Conservation (phyloP, 2,113 vertebrate genomes). For the Taurulus bubalis region DNA sequence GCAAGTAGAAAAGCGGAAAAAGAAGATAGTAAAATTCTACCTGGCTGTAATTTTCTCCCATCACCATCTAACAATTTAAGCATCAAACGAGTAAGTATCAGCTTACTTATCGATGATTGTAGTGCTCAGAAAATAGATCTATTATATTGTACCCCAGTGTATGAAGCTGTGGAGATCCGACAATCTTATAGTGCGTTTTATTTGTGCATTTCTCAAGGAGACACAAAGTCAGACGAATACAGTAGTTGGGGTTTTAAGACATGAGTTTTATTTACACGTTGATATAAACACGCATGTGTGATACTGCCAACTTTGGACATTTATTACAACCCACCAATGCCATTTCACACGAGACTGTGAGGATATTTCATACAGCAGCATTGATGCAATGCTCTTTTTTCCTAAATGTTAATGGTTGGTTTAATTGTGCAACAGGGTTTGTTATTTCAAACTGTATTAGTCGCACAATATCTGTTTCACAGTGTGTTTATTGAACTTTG, state of each 20-base stretch:
- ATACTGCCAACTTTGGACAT: constrained; percentile 15
- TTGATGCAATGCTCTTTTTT: constrained; percentile 20
- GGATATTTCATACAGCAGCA: constrained; percentile 23
- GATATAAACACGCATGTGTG: background rate
- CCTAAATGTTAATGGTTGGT: constrained; percentile 22
- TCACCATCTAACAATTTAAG: constrained; percentile 33
- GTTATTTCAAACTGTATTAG: constrained; percentile 24
- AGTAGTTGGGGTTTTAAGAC: background rate
- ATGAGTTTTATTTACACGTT: constrained; percentile 12
- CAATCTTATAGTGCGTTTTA: background rate
- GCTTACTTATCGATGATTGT: constrained; percentile 5
- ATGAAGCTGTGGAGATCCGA: constrained; percentile 17
- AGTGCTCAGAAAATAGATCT: constrained; percentile 2
- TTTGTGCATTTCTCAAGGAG: constrained; percentile 11
- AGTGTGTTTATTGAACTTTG: constrained; percentile 15
- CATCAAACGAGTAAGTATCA: constrained; percentile 70
- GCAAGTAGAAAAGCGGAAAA: constrained; percentile 48
- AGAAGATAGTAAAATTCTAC: constrained; percentile 28
- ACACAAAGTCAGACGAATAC: constrained; percentile 8
- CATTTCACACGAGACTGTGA: constrained; percentile 6
- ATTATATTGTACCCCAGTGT: background rate
- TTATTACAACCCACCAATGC: constrained; percentile 15
- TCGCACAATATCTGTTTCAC: constrained; percentile 19
- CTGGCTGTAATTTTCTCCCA: constrained; percentile 24
- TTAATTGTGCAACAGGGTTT: constrained; percentile 3